Conservation (phyloP, 2,797 vertebrate species). For the Platalea minor region DNA sequence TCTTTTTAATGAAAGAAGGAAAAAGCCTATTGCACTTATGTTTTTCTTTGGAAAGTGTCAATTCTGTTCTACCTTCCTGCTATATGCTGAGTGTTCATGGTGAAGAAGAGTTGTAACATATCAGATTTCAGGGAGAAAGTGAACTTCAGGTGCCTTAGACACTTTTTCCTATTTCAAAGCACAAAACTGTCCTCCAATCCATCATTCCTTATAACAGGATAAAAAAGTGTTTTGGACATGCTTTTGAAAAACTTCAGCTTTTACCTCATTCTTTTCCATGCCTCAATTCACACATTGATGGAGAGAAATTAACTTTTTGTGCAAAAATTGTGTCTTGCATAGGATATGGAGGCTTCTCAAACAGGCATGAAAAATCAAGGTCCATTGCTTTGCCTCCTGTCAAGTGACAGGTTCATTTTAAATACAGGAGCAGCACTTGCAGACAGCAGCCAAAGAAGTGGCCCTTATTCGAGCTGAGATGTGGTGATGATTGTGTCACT, state of each 20-base stretch:
- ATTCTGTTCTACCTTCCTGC: neutral
- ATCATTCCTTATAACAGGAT: neutral
- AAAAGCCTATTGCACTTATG: neutral
- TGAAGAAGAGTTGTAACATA: neutral
- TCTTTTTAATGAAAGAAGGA: neutral
- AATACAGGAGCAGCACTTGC: neutral
- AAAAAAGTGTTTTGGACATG: neutral
- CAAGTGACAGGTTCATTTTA: neutral
- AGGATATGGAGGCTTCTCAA: neutral
- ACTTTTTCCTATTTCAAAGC: neutral
- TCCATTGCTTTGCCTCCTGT: neutral
- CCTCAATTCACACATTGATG: neutral
- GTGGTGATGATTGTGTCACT: neutral
- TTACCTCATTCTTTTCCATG: neutral
- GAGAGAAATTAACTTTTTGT: neutral
- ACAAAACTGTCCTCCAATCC: neutral
- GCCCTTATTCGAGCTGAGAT: neutral
- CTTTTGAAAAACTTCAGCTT: neutral
- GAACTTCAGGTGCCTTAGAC: neutral
- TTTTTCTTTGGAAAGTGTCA: neutral
- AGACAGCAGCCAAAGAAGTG: neutral
- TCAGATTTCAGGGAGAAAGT: neutral
- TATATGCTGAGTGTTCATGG: neutral
- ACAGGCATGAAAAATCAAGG: neutral
- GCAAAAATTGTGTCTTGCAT: neutral